A percentile compares a stretch with the other conserved stretches of the same genome.
Evolutionary conservation across 2,113 vertebrate genomes (phyloP).

Genomic region (Platysternon megacephalum): DNA sequence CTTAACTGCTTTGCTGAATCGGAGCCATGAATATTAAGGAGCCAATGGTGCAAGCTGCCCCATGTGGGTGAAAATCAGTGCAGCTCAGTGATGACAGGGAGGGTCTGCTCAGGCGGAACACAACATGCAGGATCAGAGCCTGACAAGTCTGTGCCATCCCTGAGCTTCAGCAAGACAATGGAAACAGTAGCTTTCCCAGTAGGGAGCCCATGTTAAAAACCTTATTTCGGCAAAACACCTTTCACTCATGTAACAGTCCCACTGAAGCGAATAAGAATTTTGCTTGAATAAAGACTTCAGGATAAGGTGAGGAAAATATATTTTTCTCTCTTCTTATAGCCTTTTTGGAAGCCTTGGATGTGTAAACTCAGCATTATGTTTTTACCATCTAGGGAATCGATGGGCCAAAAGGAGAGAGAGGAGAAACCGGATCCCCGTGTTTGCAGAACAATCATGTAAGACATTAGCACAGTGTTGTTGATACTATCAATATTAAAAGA

Average conservation of each 20-base stretch:
- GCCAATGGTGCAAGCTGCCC: background rate
- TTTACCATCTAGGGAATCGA: conserved; percentile 83
- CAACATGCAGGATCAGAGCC: background rate
- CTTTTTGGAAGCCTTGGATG: background rate
- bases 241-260: background rate
- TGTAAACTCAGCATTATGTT: rapidly evolving
- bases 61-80: background rate
- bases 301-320: background rate
- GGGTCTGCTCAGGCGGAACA: background rate
- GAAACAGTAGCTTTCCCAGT: background rate
- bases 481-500: background rate
- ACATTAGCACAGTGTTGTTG: background rate
- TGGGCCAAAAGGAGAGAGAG: conserved; percentile 90
- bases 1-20: background rate
- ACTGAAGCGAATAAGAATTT: background rate
- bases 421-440: conserved; percentile 81
- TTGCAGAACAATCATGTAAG: conserved; percentile 91
- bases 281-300: background rate
- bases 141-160: background rate
- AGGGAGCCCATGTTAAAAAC: background rate
- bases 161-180: background rate
- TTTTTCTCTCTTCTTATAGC: background rate
- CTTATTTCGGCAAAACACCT: background rate
- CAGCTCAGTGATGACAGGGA: background rate
- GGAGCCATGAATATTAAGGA: background rate